These are phyloP conservation scores for Caenorhabditis briggsae DNA, from an alignment of 1,140 invertebrate species.

Conservation along the genomic window DNA sequence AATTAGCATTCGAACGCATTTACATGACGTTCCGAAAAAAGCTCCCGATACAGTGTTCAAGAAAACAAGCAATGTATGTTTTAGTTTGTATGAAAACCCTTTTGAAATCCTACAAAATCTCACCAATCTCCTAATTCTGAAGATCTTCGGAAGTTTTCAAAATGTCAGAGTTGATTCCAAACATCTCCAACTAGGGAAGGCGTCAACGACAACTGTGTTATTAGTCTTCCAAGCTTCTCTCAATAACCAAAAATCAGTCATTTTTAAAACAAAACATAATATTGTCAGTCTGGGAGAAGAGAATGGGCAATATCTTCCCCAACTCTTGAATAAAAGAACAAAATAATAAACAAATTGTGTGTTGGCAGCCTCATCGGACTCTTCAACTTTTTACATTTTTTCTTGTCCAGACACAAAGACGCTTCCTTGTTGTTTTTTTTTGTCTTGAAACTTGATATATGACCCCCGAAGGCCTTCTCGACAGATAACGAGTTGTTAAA, in stretches of 20 bases:
- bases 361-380: background rate
- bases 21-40: too few species aligned
- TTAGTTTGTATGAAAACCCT: too few species aligned
- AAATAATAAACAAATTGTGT: conserved; percentile 52
- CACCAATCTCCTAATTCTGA: too few species aligned
- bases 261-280: conserved; percentile 47
- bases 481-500: conserved; percentile 29
- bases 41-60: too few species aligned
- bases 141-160: too few species aligned
- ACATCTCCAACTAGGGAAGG: background rate
- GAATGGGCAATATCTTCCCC: too few species aligned
- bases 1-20: too few species aligned
- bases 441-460: background rate
- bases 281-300: background rate
- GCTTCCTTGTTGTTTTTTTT: background rate
- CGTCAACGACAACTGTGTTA: conserved; percentile 49
- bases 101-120: too few species aligned
- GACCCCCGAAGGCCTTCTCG: conserved; percentile 4
- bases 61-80: too few species aligned
- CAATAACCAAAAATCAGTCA: conserved; percentile 31
- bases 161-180: too few species aligned
- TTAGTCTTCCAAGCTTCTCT: background rate
- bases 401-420: background rate
- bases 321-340: background rate
- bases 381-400: conserved; percentile 1